A percentile compares a stretch with the other conserved stretches of the same genome.
These are phyloP conservation scores for Phoebastria nigripes DNA, from an alignment of 2,797 vertebrate genomes.

Conservation along the genomic window DNA sequence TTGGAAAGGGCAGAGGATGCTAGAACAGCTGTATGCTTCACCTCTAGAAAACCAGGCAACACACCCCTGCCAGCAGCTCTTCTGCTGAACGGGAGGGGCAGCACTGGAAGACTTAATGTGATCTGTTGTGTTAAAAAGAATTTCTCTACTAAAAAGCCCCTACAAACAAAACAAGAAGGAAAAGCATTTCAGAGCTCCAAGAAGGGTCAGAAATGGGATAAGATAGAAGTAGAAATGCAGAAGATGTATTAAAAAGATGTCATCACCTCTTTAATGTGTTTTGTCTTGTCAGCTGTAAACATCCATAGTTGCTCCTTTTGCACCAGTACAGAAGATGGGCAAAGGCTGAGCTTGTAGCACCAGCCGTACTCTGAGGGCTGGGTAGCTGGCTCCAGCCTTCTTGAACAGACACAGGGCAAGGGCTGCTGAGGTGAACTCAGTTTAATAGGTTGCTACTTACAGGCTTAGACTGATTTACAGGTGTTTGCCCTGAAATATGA, in stretches of 20 bases:
- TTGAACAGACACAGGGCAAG: not conserved
- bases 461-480: slow-evolving; percentile 52
- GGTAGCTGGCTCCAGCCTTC: not conserved
- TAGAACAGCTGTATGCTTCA: not conserved
- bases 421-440: slow-evolving; percentile 30
- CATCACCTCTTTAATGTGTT: not conserved
- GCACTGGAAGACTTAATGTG: not conserved
- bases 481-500: slow-evolving; percentile 57
- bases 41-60: not conserved
- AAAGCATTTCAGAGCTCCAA: not conserved
- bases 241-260: not conserved
- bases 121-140: not conserved
- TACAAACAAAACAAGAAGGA: not conserved
- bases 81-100: not conserved
- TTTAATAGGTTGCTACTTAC: slow-evolving; percentile 52
- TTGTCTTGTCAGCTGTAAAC: not conserved
- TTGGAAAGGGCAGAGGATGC: not conserved
- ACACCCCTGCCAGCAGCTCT: not conserved
- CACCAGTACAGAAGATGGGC: not conserved
- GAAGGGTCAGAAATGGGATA: not conserved
- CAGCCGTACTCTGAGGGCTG: not conserved
- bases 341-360: not conserved
- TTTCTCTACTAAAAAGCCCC: not conserved
- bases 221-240: not conserved
- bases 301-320: not conserved